phyloP scores from a whole-genome alignment of 2,797 vertebrate genomes.

The Pampus argenteus region DNA sequence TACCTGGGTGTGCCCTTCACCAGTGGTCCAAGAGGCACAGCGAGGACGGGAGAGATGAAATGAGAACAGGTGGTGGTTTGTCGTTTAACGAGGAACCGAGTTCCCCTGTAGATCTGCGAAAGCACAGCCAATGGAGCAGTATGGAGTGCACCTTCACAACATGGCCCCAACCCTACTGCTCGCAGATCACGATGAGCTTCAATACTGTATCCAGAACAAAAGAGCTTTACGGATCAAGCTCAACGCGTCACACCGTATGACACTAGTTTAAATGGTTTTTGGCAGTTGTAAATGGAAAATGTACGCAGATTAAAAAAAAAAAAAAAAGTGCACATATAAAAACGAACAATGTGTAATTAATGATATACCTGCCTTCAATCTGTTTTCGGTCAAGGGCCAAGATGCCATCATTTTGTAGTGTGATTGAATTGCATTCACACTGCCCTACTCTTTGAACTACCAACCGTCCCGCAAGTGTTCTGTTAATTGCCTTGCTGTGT shows the following conservation, averaged over 20 bases:
- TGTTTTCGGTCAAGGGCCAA: conserved; percentile 67
- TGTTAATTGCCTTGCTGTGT: no score
- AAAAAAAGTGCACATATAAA: conserved; percentile 24
- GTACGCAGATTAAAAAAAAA: conserved; percentile 33
- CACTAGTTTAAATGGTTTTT: conserved; percentile 3
- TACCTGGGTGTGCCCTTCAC: conserved; percentile 81
- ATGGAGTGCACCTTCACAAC: conserved; percentile 29
- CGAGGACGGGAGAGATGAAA: conserved; percentile 74
- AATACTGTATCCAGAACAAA: conserved; percentile 28
- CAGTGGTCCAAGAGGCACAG: conserved; percentile 73
- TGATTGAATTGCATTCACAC: conserved; percentile 69
- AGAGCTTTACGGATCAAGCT: conserved; percentile 8
- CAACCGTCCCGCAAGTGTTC: conserved; percentile 61
- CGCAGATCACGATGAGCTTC: conserved; percentile 18
- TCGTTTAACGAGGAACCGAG: conserved; percentile 70
- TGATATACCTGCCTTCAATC: conserved; percentile 65
- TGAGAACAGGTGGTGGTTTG: conserved; percentile 82
- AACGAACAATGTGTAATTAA: conserved; percentile 53
- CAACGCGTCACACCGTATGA: not conserved
- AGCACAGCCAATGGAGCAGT: conserved; percentile 46
- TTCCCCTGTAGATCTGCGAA: conserved; percentile 66
- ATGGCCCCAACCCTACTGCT: conserved; percentile 28
- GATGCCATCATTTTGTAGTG: conserved; percentile 58
- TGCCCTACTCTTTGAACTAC: conserved; percentile 64
- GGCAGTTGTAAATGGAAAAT: conserved; percentile 20